Percentiles rank a stretch among this genome's conserved stretches.
These are phyloP conservation scores for Gavialis gangeticus DNA, from an alignment of 2,113 vertebrate species.

Conservation along the genomic window DNA sequence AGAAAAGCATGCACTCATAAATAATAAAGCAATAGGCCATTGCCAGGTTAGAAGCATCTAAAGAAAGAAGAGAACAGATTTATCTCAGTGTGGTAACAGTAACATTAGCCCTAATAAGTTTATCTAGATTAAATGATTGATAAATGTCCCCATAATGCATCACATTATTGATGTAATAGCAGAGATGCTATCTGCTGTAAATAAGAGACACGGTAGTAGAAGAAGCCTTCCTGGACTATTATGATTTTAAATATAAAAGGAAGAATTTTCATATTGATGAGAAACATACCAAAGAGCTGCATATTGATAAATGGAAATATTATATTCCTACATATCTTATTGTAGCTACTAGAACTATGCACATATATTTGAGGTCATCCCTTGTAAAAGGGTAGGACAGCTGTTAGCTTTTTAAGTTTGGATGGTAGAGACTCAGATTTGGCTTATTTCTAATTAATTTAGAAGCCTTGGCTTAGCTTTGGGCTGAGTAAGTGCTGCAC, in stretches of 20 bases:
- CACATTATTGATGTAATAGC: conserved; percentile 7
- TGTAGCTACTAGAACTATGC: not conserved
- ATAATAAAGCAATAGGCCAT: not conserved
- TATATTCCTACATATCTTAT: not conserved
- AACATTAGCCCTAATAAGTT: conserved; percentile 7
- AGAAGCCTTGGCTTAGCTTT: conserved; percentile 9
- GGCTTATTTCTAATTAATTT: conserved; percentile 51
- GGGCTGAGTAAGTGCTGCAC: not conserved
- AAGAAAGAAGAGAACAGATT: not conserved
- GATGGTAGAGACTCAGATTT: not conserved
- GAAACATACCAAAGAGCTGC: not conserved
- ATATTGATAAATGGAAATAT: not conserved
- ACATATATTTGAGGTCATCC: not conserved
- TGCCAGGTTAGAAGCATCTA: not conserved
- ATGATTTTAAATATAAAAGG: not conserved
- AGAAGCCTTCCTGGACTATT: not conserved
- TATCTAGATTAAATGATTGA: conserved; percentile 48
- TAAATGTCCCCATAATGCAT: conserved; percentile 38
- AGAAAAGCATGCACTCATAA: not conserved
- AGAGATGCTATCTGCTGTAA: not conserved
- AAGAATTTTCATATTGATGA: not conserved
- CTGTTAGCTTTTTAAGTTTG: not conserved
- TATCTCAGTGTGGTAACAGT: conserved; percentile 31
- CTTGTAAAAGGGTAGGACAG: not conserved
- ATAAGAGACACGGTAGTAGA: not conserved